Evolutionary conservation across 2,797 vertebrate species (phyloP).

Genomic region (Pangasius mekongensis): DNA sequence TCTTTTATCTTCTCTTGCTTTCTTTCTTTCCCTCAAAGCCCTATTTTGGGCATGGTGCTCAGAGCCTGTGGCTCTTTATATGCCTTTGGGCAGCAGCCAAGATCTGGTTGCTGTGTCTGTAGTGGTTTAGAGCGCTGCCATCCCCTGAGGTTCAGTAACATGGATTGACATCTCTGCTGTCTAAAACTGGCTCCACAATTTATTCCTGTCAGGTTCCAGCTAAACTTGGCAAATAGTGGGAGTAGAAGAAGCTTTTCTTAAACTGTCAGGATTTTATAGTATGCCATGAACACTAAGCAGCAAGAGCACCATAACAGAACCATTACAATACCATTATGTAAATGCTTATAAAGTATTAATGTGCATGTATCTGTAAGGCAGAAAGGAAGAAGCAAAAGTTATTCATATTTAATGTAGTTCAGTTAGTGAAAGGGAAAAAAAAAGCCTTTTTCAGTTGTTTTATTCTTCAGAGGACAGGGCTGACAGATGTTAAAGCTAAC

Average conservation of each 20-base stretch:
- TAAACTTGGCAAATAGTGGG: conserved; percentile 43
- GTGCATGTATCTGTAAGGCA: conserved; percentile 9
- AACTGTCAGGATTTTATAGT: neutral
- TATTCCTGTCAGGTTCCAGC: conserved; percentile 62
- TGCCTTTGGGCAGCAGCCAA: conserved; percentile 58
- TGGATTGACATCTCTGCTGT: conserved; percentile 55
- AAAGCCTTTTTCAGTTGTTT: neutral
- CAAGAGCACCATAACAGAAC: neutral
- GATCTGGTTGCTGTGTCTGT: conserved; percentile 54
- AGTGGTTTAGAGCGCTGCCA: conserved; percentile 54
- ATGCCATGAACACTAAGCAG: neutral
- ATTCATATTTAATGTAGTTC: conserved; percentile 14
- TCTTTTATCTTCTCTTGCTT: conserved; percentile 37
- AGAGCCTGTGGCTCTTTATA: conserved; percentile 53
- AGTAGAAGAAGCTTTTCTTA: conserved; percentile 19
- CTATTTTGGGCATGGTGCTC: conserved; percentile 55
- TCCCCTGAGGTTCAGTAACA: conserved; percentile 54
- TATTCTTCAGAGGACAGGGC: neutral
- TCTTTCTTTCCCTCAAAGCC: conserved; percentile 16
- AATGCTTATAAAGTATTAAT: conserved; percentile 29
- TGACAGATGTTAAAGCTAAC: conserved; percentile 15
- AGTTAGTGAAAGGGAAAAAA: neutral
- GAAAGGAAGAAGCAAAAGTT: neutral
- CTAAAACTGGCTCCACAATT: conserved; percentile 55
- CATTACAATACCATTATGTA: conserved; percentile 5